Conservation (phyloP, 1,140 invertebrate genomes). For the Lordiphosa mommai region DNA sequence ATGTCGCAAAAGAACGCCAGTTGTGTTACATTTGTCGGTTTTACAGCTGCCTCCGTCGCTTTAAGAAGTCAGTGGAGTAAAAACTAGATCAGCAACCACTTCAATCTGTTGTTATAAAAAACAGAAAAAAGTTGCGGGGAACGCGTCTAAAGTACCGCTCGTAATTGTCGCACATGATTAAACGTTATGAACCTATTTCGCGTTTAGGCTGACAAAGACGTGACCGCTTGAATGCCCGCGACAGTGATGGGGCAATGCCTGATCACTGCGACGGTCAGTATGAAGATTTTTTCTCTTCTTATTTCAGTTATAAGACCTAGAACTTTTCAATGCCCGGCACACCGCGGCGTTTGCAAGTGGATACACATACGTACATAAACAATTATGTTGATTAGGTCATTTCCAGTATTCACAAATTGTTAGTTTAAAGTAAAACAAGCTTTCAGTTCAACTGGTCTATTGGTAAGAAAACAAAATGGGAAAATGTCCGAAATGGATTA, state of each 20-base stretch:
- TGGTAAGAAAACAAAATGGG: too few relatives aligned
- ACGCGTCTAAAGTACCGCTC: constrained; percentile 63
- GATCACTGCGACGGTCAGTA: neutral
- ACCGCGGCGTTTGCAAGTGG: too few relatives aligned
- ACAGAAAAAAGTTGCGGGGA: constrained; percentile 28
- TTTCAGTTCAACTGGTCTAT: too few relatives aligned
- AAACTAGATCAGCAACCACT: constrained; percentile 39
- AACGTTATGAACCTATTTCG: constrained; percentile 54
- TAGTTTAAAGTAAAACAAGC: too few relatives aligned
- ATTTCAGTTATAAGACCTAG: neutral
- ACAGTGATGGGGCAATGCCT: constrained; percentile 3
- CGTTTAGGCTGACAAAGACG: constrained; percentile 45
- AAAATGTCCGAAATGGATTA: too few relatives aligned
- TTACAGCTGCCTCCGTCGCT: neutral
- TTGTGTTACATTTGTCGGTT: constrained; percentile 14
- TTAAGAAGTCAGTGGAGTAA: constrained; percentile 16
- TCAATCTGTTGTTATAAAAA: constrained; percentile 28
- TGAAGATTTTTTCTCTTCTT: neutral
- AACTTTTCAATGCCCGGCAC: too few relatives aligned
- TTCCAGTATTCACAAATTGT: too few relatives aligned
- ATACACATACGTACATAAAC: too few relatives aligned
- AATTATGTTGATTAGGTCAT: too few relatives aligned
- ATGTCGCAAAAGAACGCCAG: constrained; percentile 10
- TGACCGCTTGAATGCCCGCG: constrained; percentile 43
- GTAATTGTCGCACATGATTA: constrained; percentile 67